A percentile compares a stretch with the other conserved stretches of the same genome.
phyloP scores from a whole-genome alignment of 2,797 vertebrate species.

The Acanthopagrus latus region DNA sequence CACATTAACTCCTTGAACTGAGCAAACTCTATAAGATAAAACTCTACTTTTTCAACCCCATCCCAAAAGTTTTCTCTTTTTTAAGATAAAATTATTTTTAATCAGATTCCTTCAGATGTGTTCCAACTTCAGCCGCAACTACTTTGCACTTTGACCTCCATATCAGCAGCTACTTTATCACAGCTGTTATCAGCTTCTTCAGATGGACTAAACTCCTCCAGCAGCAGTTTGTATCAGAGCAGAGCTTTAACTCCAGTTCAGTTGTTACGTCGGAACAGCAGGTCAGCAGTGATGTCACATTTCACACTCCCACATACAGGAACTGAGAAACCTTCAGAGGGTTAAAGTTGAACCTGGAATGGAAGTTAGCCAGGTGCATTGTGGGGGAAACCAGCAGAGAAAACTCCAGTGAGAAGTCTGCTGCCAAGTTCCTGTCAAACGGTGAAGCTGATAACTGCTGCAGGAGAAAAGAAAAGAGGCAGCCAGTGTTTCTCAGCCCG shows the following conservation, averaged over 20 bases:
- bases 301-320: slow-evolving; percentile 35
- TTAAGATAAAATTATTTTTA: neutral
- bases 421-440: slow-evolving; percentile 54
- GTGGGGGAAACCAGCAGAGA: slow-evolving; percentile 25
- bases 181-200: neutral
- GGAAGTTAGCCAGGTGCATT: slow-evolving; percentile 45
- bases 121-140: neutral
- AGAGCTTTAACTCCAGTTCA: neutral
- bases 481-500: neutral
- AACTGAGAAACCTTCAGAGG: slow-evolving; percentile 6
- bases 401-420: slow-evolving; percentile 10
- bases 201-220: slow-evolving; percentile 13
- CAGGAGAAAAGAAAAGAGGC: neutral
- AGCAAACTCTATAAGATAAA: neutral
- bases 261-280: slow-evolving; percentile 13
- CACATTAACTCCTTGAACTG: neutral
- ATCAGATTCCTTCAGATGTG: neutral
- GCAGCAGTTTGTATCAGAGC: neutral
- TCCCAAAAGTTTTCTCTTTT: neutral
- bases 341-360: slow-evolving; percentile 37
- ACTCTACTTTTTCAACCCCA: neutral
- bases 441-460: slow-evolving; percentile 25
- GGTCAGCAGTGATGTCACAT: slow-evolving; percentile 32
- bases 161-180: neutral
- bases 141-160: neutral